Evolutionary conservation across 2,797 vertebrate genomes (phyloP), one percentile per base, ranked within the genome.

Genomic region (Muscicapa comitata): DNA sequence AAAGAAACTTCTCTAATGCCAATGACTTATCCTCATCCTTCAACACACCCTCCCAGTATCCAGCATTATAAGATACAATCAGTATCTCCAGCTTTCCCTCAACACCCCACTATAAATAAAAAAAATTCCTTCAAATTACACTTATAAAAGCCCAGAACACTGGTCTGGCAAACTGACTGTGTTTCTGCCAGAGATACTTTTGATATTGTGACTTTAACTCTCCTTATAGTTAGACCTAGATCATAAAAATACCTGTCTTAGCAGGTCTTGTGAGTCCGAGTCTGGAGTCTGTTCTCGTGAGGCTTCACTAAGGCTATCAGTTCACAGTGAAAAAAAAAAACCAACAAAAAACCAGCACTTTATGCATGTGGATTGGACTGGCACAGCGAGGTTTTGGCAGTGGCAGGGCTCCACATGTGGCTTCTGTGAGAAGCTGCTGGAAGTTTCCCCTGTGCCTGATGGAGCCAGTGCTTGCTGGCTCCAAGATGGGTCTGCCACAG

Each of bases 381-480:
- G 33, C 25, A 12, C 20, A 18, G 42, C 18, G 15, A 72, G 33
- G 12, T 42, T 77, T 62, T 29, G 72, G 63, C 40, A 54, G 40
- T 0, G 0, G 29, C 33, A 62, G 33, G 20, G 48, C 24, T 61
- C 17, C 40, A 40, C 11, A 14, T 0, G 0, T 29, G 40, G 40
- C 40, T 47, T 53, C 38, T 38, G 29, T 17, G 33, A 40, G 48
- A 68, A 54, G 47, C 54, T 76, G 23, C 47, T 53, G 47, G n/a
- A 58, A 67, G n/a, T 65, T 31, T 67, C 37, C 38, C n/a, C 23
- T 33, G 47, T 61, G 33, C 33, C 38, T 0, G 0, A 68, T 1
- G 3, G 10, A 76, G 29, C 24, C 24, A 20, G 47, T 38, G 47
- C 28, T 24, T 67, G 29, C 47, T 33, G 54, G 28, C 29, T 61